Evolutionary conservation across 1,140 invertebrate species (phyloP).

Genomic region (Venustaconcha ellipsiformis): DNA sequence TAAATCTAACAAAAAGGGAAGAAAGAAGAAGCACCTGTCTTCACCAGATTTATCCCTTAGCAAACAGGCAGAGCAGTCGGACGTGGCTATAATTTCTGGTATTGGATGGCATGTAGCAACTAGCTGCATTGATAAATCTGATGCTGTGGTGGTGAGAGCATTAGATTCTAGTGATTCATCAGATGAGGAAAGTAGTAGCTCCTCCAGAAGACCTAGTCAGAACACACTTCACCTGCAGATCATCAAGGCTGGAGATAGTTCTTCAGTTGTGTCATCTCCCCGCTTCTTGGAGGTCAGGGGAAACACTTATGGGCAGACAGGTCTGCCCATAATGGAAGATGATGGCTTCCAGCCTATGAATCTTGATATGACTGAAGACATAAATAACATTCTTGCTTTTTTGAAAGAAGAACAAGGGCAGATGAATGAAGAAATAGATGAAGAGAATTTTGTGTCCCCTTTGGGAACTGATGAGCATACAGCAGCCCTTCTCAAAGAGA

Average conservation of each 20-base stretch:
- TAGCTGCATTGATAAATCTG: slow-evolving; percentile 51
- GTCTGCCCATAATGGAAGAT: slow-evolving; percentile 42
- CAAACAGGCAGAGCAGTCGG: slow-evolving; percentile 43
- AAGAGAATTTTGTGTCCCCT: not conserved
- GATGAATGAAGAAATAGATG: slow-evolving; percentile 4
- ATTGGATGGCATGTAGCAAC: slow-evolving; percentile 65
- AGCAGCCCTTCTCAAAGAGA: slow-evolving; percentile 31
- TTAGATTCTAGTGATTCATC: slow-evolving; percentile 41
- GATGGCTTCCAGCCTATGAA: slow-evolving; percentile 60
- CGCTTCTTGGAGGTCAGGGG: slow-evolving; percentile 38
- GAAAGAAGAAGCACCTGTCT: slow-evolving; percentile 38
- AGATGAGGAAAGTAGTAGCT: slow-evolving; percentile 31
- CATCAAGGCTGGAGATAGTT: slow-evolving; percentile 17
- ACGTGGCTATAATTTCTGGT: slow-evolving; percentile 59
- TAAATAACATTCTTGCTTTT: slow-evolving; percentile 17
- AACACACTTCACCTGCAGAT: slow-evolving; percentile 8
- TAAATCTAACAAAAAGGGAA: slow-evolving; percentile 47
- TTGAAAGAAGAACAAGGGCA: slow-evolving; percentile 15
- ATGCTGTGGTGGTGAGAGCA: slow-evolving; percentile 42
- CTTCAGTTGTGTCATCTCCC: slow-evolving; percentile 31
- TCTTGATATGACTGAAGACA: slow-evolving; percentile 49
- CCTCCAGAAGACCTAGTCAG: slow-evolving; percentile 7
- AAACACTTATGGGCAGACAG: slow-evolving; percentile 4
- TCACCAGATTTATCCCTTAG: slow-evolving; percentile 23
- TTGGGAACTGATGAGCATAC: slow-evolving; percentile 17